phyloP scores from a whole-genome alignment of 2,888 invertebrate species.

The Sceliomorpha sp. region DNA sequence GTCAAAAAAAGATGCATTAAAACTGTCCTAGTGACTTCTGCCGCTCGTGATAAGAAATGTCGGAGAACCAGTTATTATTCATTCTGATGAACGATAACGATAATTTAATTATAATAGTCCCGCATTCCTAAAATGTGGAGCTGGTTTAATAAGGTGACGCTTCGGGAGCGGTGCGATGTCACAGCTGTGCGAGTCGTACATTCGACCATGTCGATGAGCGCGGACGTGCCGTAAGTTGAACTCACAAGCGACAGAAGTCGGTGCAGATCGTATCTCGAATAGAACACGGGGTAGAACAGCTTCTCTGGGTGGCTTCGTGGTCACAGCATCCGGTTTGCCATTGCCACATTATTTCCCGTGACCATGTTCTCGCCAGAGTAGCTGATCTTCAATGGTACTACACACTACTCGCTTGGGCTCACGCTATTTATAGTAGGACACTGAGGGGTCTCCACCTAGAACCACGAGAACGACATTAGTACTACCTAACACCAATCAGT shows the following conservation, averaged over 20 bases:
- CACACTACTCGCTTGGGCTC: constrained; percentile 23
- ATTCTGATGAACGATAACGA: no score
- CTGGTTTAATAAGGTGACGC: constrained; percentile 1
- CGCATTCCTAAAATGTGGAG: background rate
- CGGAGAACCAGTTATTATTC: background rate
- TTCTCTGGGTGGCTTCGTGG: constrained; percentile 69
- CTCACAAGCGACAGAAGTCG: constrained; percentile 59
- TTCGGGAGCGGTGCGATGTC: constrained; percentile 14
- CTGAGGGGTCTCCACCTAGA: constrained; percentile 25
- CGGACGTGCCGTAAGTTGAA: constrained; percentile 52
- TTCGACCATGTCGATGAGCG: constrained; percentile 27
- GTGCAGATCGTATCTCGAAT: constrained; percentile 67
- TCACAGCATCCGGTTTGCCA: constrained; percentile 74
- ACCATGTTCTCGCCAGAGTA: constrained; percentile 60
- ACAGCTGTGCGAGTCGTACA: constrained; percentile 16
- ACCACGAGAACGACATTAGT: constrained; percentile 26
- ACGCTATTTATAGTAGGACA: constrained; percentile 39
- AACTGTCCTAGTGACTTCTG: no score
- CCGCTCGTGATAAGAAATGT: no score
- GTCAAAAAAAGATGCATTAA: no score
- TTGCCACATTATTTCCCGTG: constrained; percentile 72
- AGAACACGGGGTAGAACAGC: constrained; percentile 65
- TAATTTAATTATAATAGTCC: no score
- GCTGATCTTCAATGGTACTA: constrained; percentile 40
- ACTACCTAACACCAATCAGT: constrained; percentile 2